Evolutionary conservation across 2,113 vertebrate species (phyloP).

Genomic region (Progne subis): DNA sequence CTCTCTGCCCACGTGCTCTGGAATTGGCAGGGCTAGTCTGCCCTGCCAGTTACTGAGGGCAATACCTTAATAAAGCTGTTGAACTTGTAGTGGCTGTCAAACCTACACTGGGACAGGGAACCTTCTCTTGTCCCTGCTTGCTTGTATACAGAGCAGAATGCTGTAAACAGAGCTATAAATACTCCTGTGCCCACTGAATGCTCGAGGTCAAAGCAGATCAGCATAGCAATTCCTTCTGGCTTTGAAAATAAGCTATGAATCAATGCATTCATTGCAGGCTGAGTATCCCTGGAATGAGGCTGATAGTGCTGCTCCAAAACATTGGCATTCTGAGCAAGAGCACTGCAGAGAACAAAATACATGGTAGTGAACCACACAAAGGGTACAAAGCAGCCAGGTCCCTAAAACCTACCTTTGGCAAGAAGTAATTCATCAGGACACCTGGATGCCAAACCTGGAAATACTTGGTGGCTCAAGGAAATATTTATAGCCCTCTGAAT

Average conservation of each 20-base stretch:
- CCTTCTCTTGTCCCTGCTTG: not conserved
- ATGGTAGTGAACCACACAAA: not conserved
- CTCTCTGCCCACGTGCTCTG: not conserved
- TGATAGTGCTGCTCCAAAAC: not conserved
- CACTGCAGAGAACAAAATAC: not conserved
- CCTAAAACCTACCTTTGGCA: not conserved
- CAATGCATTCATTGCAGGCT: slow-evolving; percentile 25
- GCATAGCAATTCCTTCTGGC: slow-evolving; percentile 25
- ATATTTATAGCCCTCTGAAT: not conserved
- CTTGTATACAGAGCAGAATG: not conserved
- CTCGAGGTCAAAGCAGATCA: slow-evolving; percentile 29
- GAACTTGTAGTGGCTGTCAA: not conserved
- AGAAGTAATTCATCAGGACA: not conserved
- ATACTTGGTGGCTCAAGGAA: not conserved
- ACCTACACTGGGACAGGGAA: not conserved
- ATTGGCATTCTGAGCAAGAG: not conserved
- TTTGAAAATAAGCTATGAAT: slow-evolving; percentile 57
- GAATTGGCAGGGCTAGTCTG: not conserved
- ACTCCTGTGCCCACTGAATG: slow-evolving; percentile 12
- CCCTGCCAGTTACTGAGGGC: not conserved
- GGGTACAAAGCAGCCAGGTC: not conserved
- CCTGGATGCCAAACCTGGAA: not conserved
- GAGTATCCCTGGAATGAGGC: not conserved
- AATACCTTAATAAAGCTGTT: slow-evolving; percentile 3
- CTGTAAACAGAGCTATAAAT: slow-evolving; percentile 61